Evolutionary conservation across 2,797 vertebrate genomes (phyloP), one percentile per base, ranked within the genome.

Genomic region (Siniperca scherzeri): DNA sequence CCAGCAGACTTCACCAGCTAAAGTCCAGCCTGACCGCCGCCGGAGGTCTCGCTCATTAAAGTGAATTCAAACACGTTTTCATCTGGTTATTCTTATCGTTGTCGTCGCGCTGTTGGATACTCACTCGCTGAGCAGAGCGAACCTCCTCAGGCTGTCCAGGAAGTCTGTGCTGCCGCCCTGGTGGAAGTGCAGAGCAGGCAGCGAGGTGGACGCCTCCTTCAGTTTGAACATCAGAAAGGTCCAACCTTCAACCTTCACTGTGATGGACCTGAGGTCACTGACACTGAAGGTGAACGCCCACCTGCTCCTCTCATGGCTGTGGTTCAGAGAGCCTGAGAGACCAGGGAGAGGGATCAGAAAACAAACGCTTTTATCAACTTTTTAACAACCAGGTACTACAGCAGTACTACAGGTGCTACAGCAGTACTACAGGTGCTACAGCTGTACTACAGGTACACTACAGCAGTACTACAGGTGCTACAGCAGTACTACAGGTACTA

Each of bases 101-200:
- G 64, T 30, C 33, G 25, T 48, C 7, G n/a, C 17, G 40, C 4
- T 19, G 3, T 38, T 11, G 13, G 21, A 9, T 75, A 97, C 98
- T 98, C 95, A 99, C 98, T 97, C 95, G 88, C 88, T 97, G 71
- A 99, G 95, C 73, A 95, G 93, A 84, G 97, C 93, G 2, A 96
- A 97, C 90, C 96, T 98, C 93, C 96, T 94, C 90, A 99, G 96
- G 89, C 93, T 94, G 86, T 98, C 97, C 93, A 99, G 95, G 87
- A 99, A 96, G 59, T 93, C 88, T 48, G 89, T 94, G 93, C 97
- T 97, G 81, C 98, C 97, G 72, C 98, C 98, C 74, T 96, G 97
- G 94, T 99, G 98, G 92, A 99, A 99, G 91, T 98, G 97, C 83
- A 99, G 96, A 68, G 97, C 91, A 52, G 98, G 97, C 75, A 97